Evolutionary conservation across 2,888 invertebrate species (phyloP), one percentile per base, ranked within the genome.

Genomic region (Mimumesa dahlbomi): DNA sequence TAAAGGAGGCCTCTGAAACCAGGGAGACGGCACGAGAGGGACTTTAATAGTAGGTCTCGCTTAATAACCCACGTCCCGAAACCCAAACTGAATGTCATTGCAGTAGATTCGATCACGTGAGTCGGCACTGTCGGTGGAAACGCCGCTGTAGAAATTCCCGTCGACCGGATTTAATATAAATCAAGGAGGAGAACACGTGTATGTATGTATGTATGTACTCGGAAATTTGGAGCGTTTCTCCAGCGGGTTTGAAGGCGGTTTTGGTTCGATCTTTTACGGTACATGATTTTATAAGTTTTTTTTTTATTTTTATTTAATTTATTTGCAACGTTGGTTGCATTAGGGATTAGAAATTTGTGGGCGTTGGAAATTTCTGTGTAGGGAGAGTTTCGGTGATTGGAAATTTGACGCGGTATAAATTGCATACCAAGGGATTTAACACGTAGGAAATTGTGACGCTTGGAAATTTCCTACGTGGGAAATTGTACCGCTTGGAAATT

Each of bases 1-100:
- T 14, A 25, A 49, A 49, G 64, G 57, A 61, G 50, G 43, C 25
- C 25, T 7, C 54, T 36, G 58, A 67, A 63, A 61, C 36, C 57
- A 45, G 31, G 14, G 42, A 36, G 61, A 57, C 43, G 58, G 67
- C 63, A 64, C 65, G 50, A 62, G 82, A 82, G 84, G 81, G 76
- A 82, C 82, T 82, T 87, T 87, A 88, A 88, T 88, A 86, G 82
- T 80, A 84, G 87, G 86, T 82, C 86, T 88, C 80, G 80, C 85
- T 87, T 87, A 87, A 88, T 88, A 85, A 86, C 84, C 84, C 75
- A 76, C 77, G 82, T 82, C 81, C 79, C 70, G 63, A 68, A 73
- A 72, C 75, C 78, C 82, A 85, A 87, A 87, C 85, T 81, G 83
- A 87, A 87, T 87, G 87, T 87, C 87, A 87, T 87, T 87, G 87